phyloP scores from a whole-genome alignment of 2,113 vertebrate genomes.

The Pelusios castaneus region DNA sequence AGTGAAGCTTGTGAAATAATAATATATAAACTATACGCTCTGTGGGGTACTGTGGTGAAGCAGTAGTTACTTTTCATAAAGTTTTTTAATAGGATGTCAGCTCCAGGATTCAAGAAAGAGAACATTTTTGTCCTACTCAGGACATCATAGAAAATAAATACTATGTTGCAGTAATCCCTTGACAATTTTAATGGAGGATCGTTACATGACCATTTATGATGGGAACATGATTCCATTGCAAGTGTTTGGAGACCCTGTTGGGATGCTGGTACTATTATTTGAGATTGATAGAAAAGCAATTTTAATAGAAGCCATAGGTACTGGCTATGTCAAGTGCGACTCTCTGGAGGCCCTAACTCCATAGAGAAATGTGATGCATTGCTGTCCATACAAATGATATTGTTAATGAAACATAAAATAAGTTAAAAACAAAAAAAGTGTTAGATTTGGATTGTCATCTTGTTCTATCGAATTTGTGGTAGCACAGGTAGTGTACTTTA shows the following conservation, averaged over 20 bases:
- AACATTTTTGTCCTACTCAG: conserved; percentile 70
- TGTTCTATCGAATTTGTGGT: not conserved
- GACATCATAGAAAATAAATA: conserved; percentile 69
- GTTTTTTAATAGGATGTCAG: conserved; percentile 58
- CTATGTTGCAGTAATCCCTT: conserved; percentile 62
- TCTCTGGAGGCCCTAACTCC: conserved; percentile 55
- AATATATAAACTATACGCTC: conserved; percentile 64
- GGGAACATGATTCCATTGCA: conserved; percentile 68
- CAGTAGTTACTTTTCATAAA: conserved; percentile 72
- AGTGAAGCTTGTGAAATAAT: conserved; percentile 73
- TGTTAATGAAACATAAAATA: conserved; percentile 43
- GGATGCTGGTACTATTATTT: conserved; percentile 68
- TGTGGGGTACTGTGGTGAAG: conserved; percentile 52
- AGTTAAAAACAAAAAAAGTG: not conserved
- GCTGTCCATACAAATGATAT: conserved; percentile 60
- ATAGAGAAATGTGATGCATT: conserved; percentile 54
- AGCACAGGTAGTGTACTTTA: not conserved
- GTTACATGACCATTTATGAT: conserved; percentile 62
- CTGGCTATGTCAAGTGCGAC: conserved; percentile 56
- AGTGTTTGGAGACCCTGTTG: conserved; percentile 68
- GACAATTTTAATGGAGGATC: conserved; percentile 74
- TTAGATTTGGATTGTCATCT: conserved; percentile 3
- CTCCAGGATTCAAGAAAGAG: conserved; percentile 66
- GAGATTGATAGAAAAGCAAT: conserved; percentile 74
- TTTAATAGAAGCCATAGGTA: conserved; percentile 67